These are phyloP conservation scores for Scomber japonicus DNA, from an alignment of 2,113 vertebrate species.

Conservation along the genomic window DNA sequence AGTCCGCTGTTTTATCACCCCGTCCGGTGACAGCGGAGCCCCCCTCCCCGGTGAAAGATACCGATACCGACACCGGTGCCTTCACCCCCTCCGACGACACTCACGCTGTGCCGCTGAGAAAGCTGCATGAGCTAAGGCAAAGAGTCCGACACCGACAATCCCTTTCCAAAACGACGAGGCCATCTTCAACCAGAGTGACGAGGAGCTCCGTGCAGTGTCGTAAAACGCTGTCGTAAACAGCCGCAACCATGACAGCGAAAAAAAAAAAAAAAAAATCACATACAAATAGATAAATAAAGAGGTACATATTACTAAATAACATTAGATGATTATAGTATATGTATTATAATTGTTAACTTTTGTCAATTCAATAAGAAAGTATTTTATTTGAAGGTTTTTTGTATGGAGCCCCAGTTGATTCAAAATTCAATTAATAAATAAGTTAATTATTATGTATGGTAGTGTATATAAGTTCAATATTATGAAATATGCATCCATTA, in stretches of 20 bases:
- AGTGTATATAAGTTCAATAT: no score
- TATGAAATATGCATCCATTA: no score
- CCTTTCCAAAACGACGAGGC: slow-evolving; percentile 95
- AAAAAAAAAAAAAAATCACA: no score
- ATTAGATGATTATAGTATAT: no score
- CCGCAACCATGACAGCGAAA: slow-evolving; percentile 20
- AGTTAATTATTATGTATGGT: no score
- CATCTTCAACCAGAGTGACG: slow-evolving; percentile 83
- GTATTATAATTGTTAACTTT: no score
- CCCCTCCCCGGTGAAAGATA: background rate
- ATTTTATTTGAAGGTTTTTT: no score
- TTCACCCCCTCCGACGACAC: slow-evolving; percentile 38
- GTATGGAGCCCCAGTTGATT: no score
- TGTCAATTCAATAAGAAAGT: background rate
- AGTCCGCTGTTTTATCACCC: background rate
- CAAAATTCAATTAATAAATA: no score
- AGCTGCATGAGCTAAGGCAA: slow-evolving; percentile 94
- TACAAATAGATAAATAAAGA: no score
- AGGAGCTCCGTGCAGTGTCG: slow-evolving; percentile 44
- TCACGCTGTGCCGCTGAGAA: slow-evolving; percentile 96
- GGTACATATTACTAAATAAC: no score
- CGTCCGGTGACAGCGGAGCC: background rate
- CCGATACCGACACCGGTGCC: rapidly evolving
- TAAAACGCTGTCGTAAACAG: slow-evolving; percentile 61
- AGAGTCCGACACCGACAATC: slow-evolving; percentile 93